Conservation (phyloP, 1,140 invertebrate species). For the Brachionus calyciflorus region DNA sequence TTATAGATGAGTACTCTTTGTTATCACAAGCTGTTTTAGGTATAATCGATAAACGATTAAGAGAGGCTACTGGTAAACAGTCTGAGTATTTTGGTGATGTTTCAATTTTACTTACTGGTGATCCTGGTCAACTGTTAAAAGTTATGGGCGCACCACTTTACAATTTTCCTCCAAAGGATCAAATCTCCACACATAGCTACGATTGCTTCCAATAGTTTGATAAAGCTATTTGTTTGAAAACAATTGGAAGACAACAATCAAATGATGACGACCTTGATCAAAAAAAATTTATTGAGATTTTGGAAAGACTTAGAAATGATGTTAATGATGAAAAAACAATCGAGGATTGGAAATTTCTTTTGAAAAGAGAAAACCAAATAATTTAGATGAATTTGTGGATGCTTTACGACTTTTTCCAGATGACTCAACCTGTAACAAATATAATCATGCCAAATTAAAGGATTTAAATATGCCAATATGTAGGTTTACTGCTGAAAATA, state of each 20-base stretch:
- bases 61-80: not conserved
- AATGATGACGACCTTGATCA: not conserved
- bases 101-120: conserved; percentile 21
- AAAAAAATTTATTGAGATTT: conserved; percentile 16
- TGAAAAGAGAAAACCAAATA: not conserved
- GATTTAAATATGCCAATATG: no score
- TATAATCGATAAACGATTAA: not conserved
- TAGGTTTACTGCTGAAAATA: no score
- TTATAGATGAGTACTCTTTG: not conserved
- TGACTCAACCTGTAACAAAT: not conserved
- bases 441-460: not conserved
- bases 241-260: not conserved
- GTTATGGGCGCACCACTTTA: not conserved
- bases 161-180: not conserved
- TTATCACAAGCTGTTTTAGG: not conserved
- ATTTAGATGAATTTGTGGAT: not conserved
- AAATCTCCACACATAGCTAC: not conserved
- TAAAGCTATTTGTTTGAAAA: conserved; percentile 6
- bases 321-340: not conserved
- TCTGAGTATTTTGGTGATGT: not conserved
- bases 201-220: not conserved
- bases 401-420: not conserved
- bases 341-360: not conserved
- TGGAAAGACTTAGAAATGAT: not conserved
- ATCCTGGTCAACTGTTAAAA: not conserved